These are phyloP conservation scores for Polydrusus cervinus DNA, from an alignment of 2,888 invertebrate species.

Conservation along the genomic window DNA sequence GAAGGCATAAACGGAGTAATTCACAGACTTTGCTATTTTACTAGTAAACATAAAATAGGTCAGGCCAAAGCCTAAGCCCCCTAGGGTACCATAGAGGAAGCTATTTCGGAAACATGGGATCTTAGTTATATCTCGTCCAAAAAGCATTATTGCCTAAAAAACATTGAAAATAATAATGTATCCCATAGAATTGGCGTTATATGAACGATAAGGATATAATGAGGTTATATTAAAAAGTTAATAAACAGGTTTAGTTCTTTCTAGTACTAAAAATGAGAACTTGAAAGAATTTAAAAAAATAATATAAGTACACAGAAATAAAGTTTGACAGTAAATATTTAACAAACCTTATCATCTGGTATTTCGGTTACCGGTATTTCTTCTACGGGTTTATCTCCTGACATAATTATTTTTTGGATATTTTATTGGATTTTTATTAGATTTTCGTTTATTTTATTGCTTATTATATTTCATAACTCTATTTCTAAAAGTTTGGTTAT, in stretches of 20 bases:
- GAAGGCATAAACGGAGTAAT: conserved; percentile 80
- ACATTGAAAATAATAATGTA: not conserved
- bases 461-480: not conserved
- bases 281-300: too few relatives aligned
- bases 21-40: conserved; percentile 76
- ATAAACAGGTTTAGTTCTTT: too few relatives aligned
- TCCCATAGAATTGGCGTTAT: too few relatives aligned
- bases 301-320: too few relatives aligned
- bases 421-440: not conserved
- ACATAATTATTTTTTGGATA: not conserved
- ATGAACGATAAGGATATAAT: too few relatives aligned
- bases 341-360: not conserved
- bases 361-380: too few relatives aligned
- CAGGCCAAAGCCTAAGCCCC: conserved; percentile 81
- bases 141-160: conserved; percentile 71
- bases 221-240: too few relatives aligned
- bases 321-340: not conserved
- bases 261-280: too few relatives aligned
- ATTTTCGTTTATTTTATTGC: not conserved
- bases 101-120: conserved; percentile 88
- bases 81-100: conserved; percentile 82
- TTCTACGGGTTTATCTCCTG: not conserved
- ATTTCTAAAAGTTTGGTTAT: not conserved
- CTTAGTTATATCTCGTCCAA: conserved; percentile 82
- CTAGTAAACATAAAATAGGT: conserved; percentile 84